These are phyloP conservation scores for Anoura caudifer DNA, from an alignment of 2,113 vertebrate species.

Conservation along the genomic window DNA sequence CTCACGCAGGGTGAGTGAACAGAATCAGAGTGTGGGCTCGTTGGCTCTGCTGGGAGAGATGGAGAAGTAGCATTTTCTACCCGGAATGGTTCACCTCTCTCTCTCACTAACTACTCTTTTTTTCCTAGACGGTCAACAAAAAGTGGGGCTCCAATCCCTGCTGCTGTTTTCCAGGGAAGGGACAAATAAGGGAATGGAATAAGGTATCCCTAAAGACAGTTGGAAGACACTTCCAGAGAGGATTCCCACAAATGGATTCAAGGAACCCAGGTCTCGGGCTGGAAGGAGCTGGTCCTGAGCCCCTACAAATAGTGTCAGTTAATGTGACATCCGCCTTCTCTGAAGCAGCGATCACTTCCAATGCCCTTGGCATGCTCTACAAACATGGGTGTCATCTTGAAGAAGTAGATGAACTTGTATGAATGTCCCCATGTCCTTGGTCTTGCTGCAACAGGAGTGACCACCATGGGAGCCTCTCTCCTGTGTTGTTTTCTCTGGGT, in stretches of 20 bases:
- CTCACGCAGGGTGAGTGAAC: neutral
- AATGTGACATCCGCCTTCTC: neutral
- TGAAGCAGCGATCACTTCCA: neutral
- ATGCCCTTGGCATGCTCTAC: no score
- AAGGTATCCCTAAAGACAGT: neutral
- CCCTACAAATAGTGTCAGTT: neutral
- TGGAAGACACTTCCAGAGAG: neutral
- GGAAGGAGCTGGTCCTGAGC: neutral
- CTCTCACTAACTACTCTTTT: neutral
- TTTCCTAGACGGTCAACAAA: neutral
- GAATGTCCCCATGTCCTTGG: no score
- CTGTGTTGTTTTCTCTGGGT: no score
- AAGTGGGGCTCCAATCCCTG: neutral
- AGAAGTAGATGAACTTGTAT: no score
- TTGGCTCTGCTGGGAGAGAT: neutral
- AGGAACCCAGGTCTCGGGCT: neutral
- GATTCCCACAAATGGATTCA: neutral
- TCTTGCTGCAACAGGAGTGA: no score
- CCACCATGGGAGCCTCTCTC: no score
- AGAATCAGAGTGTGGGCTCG: neutral
- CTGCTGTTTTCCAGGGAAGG: neutral
- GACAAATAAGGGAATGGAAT: neutral
- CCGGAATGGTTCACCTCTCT: neutral
- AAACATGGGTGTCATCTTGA: no score
- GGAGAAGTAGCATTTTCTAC: neutral